A percentile compares a stretch with the other conserved stretches of the same genome.
Conservation (phyloP, 1,140 invertebrate genomes). For the Temnothorax longispinosus region DNA sequence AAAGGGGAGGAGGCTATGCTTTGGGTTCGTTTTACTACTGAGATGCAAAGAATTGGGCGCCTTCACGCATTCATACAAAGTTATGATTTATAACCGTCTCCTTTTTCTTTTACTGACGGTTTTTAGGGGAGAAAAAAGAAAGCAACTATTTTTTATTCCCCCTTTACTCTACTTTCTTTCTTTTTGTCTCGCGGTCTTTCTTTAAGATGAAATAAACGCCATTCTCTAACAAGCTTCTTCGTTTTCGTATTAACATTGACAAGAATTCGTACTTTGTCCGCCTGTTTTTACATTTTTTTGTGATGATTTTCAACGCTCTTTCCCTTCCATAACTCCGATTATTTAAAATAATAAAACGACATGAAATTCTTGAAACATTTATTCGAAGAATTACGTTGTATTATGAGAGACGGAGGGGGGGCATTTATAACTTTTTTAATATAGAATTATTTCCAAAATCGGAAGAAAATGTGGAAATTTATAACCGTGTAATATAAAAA, state of each 20-base stretch:
- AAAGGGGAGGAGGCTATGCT: not conserved
- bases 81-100: slow-evolving; percentile 78
- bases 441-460: not conserved
- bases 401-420: not conserved
- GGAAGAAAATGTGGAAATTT: not conserved
- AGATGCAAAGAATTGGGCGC: slow-evolving; percentile 63
- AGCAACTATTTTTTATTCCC: slow-evolving; percentile 43
- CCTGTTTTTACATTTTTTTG: slow-evolving; percentile 11
- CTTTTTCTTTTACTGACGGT: slow-evolving; percentile 33
- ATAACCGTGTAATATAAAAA: not conserved
- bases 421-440: not conserved
- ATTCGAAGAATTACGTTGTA: not conserved
- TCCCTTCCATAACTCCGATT: not conserved
- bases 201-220: slow-evolving; percentile 21
- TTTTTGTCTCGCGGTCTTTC: not conserved
- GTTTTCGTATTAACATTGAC: slow-evolving; percentile 20
- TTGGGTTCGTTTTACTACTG: slow-evolving; percentile 59
- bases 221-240: slow-evolving; percentile 11
- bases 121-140: slow-evolving; percentile 62
- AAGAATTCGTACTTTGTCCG: slow-evolving; percentile 7
- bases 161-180: slow-evolving; percentile 20
- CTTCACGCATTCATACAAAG: slow-evolving; percentile 75
- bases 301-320: slow-evolving; percentile 1
- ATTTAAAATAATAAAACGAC: slow-evolving; percentile 21
- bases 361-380: not conserved